Conservation (phyloP, 2,113 vertebrate genomes). For the Drymodes brunneopygia region DNA sequence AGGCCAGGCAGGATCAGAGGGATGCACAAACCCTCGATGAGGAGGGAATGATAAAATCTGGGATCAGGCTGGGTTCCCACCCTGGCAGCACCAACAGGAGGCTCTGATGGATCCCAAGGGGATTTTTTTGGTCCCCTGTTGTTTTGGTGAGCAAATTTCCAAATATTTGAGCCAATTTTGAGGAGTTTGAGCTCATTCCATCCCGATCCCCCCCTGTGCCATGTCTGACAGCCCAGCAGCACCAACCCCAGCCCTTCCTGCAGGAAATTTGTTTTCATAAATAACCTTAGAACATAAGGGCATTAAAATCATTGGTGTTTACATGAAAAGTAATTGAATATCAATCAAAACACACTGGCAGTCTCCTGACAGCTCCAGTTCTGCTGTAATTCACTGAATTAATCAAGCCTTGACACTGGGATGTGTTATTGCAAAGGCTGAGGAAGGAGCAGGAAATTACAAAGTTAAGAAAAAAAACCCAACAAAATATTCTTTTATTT, state of each 20-base stretch:
- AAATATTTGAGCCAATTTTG: neutral
- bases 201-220: neutral
- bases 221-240: neutral
- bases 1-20: neutral
- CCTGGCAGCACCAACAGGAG: neutral
- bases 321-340: constrained; percentile 45
- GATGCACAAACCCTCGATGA: rapidly evolving
- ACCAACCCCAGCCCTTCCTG: neutral
- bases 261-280: constrained; percentile 50
- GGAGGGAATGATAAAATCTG: neutral
- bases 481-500: neutral
- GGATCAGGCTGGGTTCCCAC: neutral
- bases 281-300: constrained; percentile 37
- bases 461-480: neutral
- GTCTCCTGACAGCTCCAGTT: neutral
- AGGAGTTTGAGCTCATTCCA: neutral
- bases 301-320: constrained; percentile 33
- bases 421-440: constrained; percentile 28
- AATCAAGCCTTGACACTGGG: constrained; percentile 38
- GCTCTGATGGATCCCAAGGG: neutral
- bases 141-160: neutral
- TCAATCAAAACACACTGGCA: neutral
- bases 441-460: constrained; percentile 38
- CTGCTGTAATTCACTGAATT: constrained; percentile 43
- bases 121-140: neutral